Evolutionary conservation across 2,888 invertebrate species (phyloP), one percentile per base, ranked within the genome.

Genomic region (Stenotaenia linearis): DNA sequence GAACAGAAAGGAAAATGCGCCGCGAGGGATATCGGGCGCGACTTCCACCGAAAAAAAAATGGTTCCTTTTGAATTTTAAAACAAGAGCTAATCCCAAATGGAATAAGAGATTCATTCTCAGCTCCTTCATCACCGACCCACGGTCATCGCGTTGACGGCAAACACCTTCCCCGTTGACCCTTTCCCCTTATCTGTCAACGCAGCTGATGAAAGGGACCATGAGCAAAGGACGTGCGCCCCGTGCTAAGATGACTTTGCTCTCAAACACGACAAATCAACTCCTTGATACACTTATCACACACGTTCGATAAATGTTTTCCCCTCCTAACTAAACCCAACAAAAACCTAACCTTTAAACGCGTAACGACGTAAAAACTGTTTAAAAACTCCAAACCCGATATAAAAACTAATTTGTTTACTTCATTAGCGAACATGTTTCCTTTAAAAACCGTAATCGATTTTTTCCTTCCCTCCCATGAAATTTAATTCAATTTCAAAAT

Each of bases 211-310:
- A 74, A 74, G 74, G 30, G 74, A 32, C 74, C 74, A 74, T 74
- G 74, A 74, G 74, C 74, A 32, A 32, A 74, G 32, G 74, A 74
- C 74, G 74, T 74, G 74, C 74, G 30, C 74, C 74, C 32, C 74
- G 74, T 74, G 32, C 74, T 15, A 50, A 50, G 50, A 50, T 50
- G 50, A 21, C 21, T 50, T 50, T 50, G 50, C 50, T 50, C 50
- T 50, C 50, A 50, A 50, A 50, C 50, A 50, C 50, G 50, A 50
- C 50, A 50, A 50, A 50, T 50, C 50, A 50, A 50, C 50, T 50
- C 50, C 50, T 50, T 50, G 50, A 50, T 50, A 50, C 50, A 50
- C 50, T 50, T 50, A 50, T 50, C 50, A 50, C 50, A 50, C 50
- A 50, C 50, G 50, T 50, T 50, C 50, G 50, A 50, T 50, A 50